A percentile compares a stretch with the other conserved stretches of the same genome.
These are phyloP conservation scores for Styela clava DNA, from an alignment of 23 tunicate species.

Conservation along the genomic window DNA sequence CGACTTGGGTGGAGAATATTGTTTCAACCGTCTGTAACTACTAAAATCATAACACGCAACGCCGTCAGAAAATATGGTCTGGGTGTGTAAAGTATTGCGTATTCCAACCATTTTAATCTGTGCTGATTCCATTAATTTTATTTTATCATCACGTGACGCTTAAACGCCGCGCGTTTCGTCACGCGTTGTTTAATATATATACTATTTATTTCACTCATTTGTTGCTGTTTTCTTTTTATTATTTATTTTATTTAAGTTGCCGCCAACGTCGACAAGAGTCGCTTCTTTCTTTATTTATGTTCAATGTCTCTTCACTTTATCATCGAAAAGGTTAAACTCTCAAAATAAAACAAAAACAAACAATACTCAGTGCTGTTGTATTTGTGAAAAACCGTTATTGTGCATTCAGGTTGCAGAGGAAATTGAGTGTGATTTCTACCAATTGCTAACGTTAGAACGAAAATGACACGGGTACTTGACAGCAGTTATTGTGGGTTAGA, in stretches of 20 bases:
- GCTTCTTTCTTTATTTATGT: not conserved
- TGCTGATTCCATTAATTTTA: not conserved
- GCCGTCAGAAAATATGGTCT: no score
- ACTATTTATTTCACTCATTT: not conserved
- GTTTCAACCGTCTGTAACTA: not conserved
- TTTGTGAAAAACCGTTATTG: no score
- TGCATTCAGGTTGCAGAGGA: no score
- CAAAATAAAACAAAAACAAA: not conserved
- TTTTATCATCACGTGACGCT: no score
- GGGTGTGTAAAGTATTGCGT: no score
- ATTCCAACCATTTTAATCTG: no score
- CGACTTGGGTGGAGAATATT: not conserved
- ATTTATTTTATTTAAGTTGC: not conserved
- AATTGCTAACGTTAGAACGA: no score
- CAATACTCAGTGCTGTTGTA: no score
- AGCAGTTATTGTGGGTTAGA: no score
- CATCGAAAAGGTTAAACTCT: not conserved
- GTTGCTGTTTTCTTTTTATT: not conserved
- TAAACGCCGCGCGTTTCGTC: not conserved
- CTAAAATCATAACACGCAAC: not conserved
- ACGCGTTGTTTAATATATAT: not conserved
- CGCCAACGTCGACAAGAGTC: not conserved
- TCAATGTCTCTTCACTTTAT: not conserved
- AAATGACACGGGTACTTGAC: no score
- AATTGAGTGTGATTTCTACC: no score